Percentiles rank a stretch among this genome's conserved stretches.
phyloP scores from a whole-genome alignment of 2,113 vertebrate genomes.

The Poeciliopsis prolifica region DNA sequence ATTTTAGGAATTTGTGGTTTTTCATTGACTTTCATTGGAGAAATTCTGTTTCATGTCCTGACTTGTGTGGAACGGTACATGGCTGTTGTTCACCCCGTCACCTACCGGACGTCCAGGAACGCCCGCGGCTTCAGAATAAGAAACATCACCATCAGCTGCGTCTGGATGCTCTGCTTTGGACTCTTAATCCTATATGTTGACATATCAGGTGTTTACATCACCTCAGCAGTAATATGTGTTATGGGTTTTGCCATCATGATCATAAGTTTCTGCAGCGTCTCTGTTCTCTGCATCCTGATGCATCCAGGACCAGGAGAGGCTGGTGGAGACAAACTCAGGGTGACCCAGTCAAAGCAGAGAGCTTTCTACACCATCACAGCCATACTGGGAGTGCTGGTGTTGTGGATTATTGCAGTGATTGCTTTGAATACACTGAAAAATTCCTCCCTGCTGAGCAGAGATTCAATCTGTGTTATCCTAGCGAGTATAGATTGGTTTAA shows the following conservation, averaged over 20 bases:
- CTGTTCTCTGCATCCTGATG: conserved; percentile 20
- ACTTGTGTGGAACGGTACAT: conserved; percentile 48
- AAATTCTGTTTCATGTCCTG: conserved; percentile 11
- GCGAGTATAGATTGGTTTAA: fast-evolving
- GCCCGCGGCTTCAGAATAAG: neutral
- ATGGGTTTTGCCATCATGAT: neutral
- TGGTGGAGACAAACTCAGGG: neutral
- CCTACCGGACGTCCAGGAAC: conserved; percentile 10
- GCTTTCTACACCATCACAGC: conserved; percentile 14
- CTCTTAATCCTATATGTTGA: neutral
- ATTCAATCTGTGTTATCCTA: neutral
- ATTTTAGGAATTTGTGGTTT: fast-evolving
- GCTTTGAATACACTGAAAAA: fast-evolving
- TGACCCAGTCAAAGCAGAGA: conserved; percentile 30
- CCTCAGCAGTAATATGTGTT: fast-evolving
- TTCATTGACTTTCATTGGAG: neutral
- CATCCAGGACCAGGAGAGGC: conserved; percentile 32
- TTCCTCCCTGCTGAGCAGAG: neutral
- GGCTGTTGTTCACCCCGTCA: conserved; percentile 47
- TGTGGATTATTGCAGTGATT: neutral
- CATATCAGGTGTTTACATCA: fast-evolving
- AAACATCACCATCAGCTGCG: conserved; percentile 3
- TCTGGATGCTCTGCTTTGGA: conserved; percentile 9
- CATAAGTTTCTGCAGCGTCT: conserved; percentile 24
- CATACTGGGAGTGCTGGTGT: conserved; percentile 6